Base-by-base conservation (phyloP, 1,140 invertebrate species). In the Stenopsyche tienmushanensis region DNA sequence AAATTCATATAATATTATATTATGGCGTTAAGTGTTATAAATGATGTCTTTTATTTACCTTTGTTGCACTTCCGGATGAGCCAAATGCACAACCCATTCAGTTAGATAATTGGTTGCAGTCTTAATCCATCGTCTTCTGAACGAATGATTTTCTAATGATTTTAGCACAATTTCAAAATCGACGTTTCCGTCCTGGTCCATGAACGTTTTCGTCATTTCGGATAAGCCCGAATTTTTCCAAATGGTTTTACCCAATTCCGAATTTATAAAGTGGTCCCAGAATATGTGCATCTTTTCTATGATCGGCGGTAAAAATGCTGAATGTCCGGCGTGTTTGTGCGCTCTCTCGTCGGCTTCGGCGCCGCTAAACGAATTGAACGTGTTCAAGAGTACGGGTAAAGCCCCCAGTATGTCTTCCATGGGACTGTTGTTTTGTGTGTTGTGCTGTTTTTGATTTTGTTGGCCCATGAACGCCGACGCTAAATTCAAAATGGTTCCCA, bases 241-340 rank as follows among this genome's bases (percentile, higher is more conserved):
- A 1, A 91, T 72, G 0, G 85, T 84, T 69, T 85, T 85, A 0
- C 89, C 90, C 0, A 91, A 76, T 67, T 92, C 89, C 0, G 90
- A 91, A 72, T 88, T 87, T 3, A 88, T 86, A 72, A 92, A 91
- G 45, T 90, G 84, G 65, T 91, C 89, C 85, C 89, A 91, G 71
- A 89, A 84, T 0, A 90, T 75, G 72, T 91, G 88, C 1, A 86
- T 69, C 57, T 87, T 88, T 71, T 90, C 90, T 34, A 92, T 70
- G 70, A 91, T 82, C 0, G 90, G 90, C 0, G 90, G 89, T 64
- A 91, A 75, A 66, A 87, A 86, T 76, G 85, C 84, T 0, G 86
- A 83, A 60, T 90, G 88, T n/a, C 83, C 85, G n/a, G 84, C 83
- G 66, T 91, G 88, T 21, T 85, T 83, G 39, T 86, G 83, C 29